phyloP scores from a whole-genome alignment of 2,797 vertebrate species.

The Sitta carolinensis region DNA sequence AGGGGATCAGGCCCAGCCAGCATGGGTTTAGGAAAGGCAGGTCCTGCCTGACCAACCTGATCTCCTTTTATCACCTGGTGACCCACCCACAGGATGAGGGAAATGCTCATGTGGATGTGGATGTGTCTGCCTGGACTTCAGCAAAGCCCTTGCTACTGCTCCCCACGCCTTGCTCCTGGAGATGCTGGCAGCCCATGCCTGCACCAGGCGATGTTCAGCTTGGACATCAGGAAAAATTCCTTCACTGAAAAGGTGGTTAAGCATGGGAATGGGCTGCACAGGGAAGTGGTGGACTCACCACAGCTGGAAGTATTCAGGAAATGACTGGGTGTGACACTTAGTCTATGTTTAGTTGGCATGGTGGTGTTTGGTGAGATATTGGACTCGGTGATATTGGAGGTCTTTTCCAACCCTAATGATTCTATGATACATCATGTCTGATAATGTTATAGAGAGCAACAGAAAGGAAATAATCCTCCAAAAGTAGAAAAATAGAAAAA shows the following conservation, averaged over 20 bases:
- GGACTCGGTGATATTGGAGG: accelerated
- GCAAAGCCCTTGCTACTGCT: too few relatives aligned
- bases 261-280: neutral
- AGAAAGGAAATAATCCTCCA: neutral
- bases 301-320: neutral
- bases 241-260: neutral
- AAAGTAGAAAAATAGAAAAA: neutral
- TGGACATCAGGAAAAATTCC: neutral
- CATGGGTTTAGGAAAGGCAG: neutral
- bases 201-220: neutral
- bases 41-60: neutral
- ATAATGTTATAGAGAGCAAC: neutral
- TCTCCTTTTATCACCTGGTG: neutral
- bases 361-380: neutral
- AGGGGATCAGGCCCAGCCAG: neutral
- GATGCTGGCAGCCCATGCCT: neutral
- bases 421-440: neutral
- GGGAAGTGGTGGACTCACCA: neutral
- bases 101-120: neutral
- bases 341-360: neutral
- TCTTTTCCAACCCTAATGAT: neutral
- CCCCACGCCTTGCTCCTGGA: neutral
- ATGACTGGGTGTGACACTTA: neutral
- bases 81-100: neutral
- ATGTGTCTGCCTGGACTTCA: neutral